Evolutionary conservation across 2,888 invertebrate species (phyloP).

Genomic region (Vesta saturnalis): DNA sequence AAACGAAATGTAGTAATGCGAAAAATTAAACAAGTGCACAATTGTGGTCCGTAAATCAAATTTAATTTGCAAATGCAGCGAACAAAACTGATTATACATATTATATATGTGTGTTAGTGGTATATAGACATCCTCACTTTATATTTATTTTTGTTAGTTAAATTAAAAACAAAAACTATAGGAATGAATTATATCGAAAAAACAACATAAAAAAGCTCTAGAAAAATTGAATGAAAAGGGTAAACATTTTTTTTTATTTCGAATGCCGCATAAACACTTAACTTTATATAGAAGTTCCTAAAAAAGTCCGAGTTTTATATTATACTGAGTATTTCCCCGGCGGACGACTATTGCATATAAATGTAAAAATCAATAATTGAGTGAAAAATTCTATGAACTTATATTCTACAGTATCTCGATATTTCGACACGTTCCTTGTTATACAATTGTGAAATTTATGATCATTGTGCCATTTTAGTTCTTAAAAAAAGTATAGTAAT

Average conservation of each 20-base stretch:
- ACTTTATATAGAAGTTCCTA: neutral
- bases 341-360: neutral
- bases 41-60: constrained; percentile 34
- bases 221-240: neutral
- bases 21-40: constrained; percentile 33
- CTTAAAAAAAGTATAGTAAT: too few species aligned
- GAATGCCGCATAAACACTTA: constrained; percentile 1
- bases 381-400: constrained; percentile 1
- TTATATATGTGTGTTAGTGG: neutral
- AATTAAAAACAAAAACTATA: neutral
- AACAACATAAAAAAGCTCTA: neutral
- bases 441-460: neutral
- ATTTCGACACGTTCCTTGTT: neutral
- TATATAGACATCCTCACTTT: too few species aligned
- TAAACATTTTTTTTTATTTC: constrained; percentile 1
- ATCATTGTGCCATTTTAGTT: too few species aligned
- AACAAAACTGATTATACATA: constrained; percentile 9
- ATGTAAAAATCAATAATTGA: constrained; percentile 1
- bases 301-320: neutral
- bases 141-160: neutral
- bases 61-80: constrained; percentile 31
- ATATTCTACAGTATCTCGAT: neutral
- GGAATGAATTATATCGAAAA: neutral
- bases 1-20: constrained; percentile 19
- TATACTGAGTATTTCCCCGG: neutral